A percentile compares a stretch with the other conserved stretches of the same genome.
These are phyloP conservation scores for Aleiodes testaceus DNA, from an alignment of 2,888 invertebrate genomes.

Conservation along the genomic window DNA sequence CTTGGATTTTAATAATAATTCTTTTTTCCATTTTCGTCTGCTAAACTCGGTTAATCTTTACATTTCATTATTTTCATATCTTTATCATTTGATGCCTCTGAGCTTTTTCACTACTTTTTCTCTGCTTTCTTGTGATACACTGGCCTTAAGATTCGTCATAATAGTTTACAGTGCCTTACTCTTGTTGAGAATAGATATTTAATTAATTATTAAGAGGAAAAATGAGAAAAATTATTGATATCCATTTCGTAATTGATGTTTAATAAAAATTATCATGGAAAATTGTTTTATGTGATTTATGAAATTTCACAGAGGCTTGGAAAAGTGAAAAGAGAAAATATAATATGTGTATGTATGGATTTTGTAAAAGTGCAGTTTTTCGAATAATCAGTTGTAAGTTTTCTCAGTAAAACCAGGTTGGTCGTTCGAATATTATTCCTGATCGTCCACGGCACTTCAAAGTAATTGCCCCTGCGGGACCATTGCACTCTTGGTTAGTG, in stretches of 20 bases:
- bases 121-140: constrained; percentile 6
- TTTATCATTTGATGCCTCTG: background rate
- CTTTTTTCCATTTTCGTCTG: background rate
- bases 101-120: background rate
- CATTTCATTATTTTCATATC: constrained; percentile 7
- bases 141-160: background rate
- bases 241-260: constrained; percentile 23
- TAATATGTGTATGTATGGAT: too few relatives aligned
- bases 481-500: constrained; percentile 32
- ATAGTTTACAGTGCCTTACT: constrained; percentile 14
- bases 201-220: background rate
- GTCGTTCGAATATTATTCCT: too few relatives aligned
- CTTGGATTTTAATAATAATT: background rate
- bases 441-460: background rate
- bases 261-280: constrained; percentile 15
- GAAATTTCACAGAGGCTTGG: background rate
- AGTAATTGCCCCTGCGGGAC: constrained; percentile 36
- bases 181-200: constrained; percentile 1
- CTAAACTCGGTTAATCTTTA: constrained; percentile 1
- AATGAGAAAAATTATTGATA: background rate
- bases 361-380: too few relatives aligned
- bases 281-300: background rate
- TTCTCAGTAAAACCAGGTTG: too few relatives aligned
- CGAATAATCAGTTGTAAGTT: too few relatives aligned
- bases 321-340: too few relatives aligned